These are phyloP conservation scores for Drosophila eohydei DNA, from an alignment of 2,888 invertebrate species.

Conservation along the genomic window DNA sequence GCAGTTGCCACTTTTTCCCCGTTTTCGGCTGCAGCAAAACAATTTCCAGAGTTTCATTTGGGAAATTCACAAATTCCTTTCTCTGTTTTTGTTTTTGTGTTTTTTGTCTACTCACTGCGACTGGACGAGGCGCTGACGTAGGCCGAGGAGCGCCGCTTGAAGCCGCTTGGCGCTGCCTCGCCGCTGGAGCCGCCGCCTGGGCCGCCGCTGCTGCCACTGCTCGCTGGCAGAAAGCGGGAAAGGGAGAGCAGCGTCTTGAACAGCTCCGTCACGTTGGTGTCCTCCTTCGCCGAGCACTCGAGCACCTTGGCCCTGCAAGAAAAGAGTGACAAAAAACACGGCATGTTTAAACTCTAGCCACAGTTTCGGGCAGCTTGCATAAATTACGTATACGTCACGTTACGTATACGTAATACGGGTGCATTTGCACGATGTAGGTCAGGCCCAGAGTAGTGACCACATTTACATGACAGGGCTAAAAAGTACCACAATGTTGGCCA, in stretches of 20 bases:
- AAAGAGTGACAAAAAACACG: conserved; percentile 16
- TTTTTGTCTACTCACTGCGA: conserved; percentile 83
- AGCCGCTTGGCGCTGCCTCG: conserved; percentile 86
- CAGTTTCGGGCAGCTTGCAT: conserved; percentile 31
- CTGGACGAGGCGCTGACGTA: conserved; percentile 88
- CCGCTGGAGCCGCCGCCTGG: conserved; percentile 85
- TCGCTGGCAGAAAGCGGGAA: conserved; percentile 89
- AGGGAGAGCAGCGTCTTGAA: conserved; percentile 92
- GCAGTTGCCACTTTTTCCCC: conserved; percentile 11
- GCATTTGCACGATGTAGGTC: conserved; percentile 1
- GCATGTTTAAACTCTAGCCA: conserved; percentile 33
- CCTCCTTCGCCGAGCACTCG: conserved; percentile 92
- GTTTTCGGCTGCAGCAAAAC: conserved; percentile 9
- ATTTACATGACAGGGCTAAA: conserved; percentile 41
- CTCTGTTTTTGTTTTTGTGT: not conserved
- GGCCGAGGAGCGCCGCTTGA: conserved; percentile 91
- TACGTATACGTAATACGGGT: conserved; percentile 17
- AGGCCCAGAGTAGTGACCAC: conserved; percentile 35
- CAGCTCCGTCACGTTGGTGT: conserved; percentile 91
- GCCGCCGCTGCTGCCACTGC: conserved; percentile 85
- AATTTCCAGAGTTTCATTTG: conserved; percentile 6
- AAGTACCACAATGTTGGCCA: conserved; percentile 16
- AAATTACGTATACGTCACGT: conserved; percentile 45
- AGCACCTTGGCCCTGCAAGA: conserved; percentile 89
- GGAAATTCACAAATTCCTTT: conserved; percentile 17